Evolutionary conservation across 2,113 vertebrate genomes (phyloP), one percentile per base, ranked within the genome.

Genomic region (Edolisoma coerulescens): DNA sequence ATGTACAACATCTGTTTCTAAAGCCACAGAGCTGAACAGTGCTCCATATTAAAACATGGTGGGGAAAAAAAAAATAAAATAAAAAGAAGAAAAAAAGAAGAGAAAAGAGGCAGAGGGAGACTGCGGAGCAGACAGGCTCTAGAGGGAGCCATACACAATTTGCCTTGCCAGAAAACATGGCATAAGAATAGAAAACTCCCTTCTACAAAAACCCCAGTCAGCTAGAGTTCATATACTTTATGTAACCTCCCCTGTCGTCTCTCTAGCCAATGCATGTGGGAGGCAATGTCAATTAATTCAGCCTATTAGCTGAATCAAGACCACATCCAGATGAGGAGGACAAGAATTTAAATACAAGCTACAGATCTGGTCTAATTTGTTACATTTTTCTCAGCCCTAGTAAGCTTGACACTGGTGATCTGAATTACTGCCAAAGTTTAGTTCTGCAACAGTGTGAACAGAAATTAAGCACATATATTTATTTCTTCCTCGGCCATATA

Each of bases 121-220:
- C 52, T 60, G 39, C 10, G 6, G 64, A 71, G 53, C 39, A 2
- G 1, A 68, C 19, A n/a, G 70, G 77, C 81, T 91, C 64, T 92
- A 91, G 93, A 95, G 59, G 84, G 87, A 95, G 69, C 77, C 59
- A 84, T 30, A 80, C 67, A 59, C 85, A 84, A 59, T 77, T 63
- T 93, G 56, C 68, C 87, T 90, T 76, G 59, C 45, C 87, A 96
- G 33, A 86, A 87, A 90, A 53, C 28, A 54, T 17, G 67, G 74
- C 8, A 1, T 42, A 77, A 85, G 54, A 90, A 82, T 37, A 39
- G 87, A 82, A 90, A 94, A 94, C 71, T 70, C 33, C 75, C 47
- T 61, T 39, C 39, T 39, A 83, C n/a, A 90, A 69, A 86, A 84
- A 76, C 28, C 28, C 41, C 65, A 84, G 67, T 85, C 87, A 86